These are phyloP conservation scores for Acrocephalus scirpaceus DNA, from an alignment of 2,797 vertebrate species.

Conservation along the genomic window DNA sequence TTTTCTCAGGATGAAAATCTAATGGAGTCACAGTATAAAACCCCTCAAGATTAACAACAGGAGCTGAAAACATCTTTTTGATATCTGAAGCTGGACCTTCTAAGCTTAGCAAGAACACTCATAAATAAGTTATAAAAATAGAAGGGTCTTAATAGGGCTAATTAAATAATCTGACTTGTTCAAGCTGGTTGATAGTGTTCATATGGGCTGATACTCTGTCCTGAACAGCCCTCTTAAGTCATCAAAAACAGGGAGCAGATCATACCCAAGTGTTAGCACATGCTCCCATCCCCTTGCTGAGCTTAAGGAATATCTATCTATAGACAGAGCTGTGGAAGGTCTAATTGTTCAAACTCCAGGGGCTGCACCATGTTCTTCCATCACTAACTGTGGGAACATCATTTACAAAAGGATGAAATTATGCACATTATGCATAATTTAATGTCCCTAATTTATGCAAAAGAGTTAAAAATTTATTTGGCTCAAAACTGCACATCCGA, in stretches of 20 bases:
- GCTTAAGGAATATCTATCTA: not conserved
- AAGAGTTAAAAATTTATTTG: not conserved
- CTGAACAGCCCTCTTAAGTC: constrained; percentile 57
- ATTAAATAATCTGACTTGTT: constrained; percentile 52
- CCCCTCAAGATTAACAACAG: not conserved
- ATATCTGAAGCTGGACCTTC: constrained; percentile 3
- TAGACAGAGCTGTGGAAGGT: not conserved
- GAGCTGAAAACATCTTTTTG: not conserved
- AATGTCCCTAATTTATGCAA: not conserved
- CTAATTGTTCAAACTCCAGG: not conserved
- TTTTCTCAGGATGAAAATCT: not conserved
- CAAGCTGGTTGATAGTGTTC: constrained; percentile 19
- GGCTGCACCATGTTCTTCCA: not conserved
- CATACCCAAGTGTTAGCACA: not conserved
- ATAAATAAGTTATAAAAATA: constrained; percentile 28
- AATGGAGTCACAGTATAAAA: not conserved
- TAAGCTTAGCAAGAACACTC: not conserved
- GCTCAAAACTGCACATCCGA: not conserved
- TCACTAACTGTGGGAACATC: not conserved
- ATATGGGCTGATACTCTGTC: constrained; percentile 19
- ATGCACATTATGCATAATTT: not conserved
- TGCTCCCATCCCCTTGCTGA: not conserved
- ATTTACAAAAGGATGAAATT: not conserved
- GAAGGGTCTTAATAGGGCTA: constrained; percentile 45
- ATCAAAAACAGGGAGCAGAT: not conserved